Base-by-base conservation (phyloP, 2,888 invertebrate species). In the Poecilobothrus nobilitatus region DNA sequence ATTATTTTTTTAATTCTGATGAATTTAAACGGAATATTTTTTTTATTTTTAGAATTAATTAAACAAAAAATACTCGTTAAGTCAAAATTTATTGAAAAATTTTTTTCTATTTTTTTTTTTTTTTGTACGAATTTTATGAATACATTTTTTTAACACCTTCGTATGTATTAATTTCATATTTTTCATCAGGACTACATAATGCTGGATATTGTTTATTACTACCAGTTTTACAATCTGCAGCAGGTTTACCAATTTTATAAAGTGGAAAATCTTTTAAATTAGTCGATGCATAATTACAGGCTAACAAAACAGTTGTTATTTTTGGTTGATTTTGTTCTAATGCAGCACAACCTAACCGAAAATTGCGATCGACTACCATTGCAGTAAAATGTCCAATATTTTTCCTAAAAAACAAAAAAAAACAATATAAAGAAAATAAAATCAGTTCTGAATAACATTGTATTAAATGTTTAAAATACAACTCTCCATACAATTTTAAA, bases 211-310 rank as follows among this genome's bases (percentile, higher is more conserved):
- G 22, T 7, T 34, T 53, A 68, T 70, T 61, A 21, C 6, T 68
- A 4, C 71, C 71, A 6, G 63, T 64, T 37, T 20, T 67, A 62
- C 74, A 74, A 41, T 67, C 22, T 4, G 72, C 72, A 18, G 67
- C 70, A 10, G 72, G 10, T 18, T 15, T 15, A 8, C 73, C 72
- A 18, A 18, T 64, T 34, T 62, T 37, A 65, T 74, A 74, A 12
- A 73, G 66, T 12, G 70, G 71, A 8, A 20, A 0, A 20, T 22
- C 41, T 0, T 66, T 20, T 7, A 73, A 68, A 67, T 72, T 74
- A 3, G 69, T 71, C 12, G 64, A 66, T 61, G 72, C 69, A 69
- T 74, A 74, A 61, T 74, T 72, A 34, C 74, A 74, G 6, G 70
- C 70, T 1, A 64, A 70, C 5, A 71, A 34, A 62, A 68, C 69